Evolutionary conservation across 1,140 invertebrate species (phyloP), one percentile per base, ranked within the genome.

Genomic region (Cylas formicarius): DNA sequence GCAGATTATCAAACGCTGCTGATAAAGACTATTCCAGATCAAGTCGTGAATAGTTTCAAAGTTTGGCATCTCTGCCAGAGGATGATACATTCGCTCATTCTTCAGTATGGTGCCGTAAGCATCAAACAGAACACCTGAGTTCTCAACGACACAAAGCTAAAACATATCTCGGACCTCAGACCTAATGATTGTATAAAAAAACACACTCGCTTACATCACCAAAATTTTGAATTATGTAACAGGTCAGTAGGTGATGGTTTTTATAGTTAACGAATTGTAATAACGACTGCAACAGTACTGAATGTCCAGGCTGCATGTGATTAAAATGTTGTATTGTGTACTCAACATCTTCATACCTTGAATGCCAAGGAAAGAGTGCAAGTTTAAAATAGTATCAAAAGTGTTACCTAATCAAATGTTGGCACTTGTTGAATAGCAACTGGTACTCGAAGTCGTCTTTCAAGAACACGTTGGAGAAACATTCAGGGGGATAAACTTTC

Each of bases 391-490:
- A 22, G 33, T 8, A 21, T 19, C 19, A 10, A 26, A 35, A 42
- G 5, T 24, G 22, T 44, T 36, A 52, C 50, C 40, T 41, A 19
- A 53, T 53, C 6, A 44, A 13, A 11, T 46, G 32, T 24, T 44
- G 27, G 11, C 37, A 39, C 29, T 53, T 53, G 4, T 23, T 24
- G 21, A 53, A 28, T 26, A 53, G 22, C 27, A 45, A 16, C 7
- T 41, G 17, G 26, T 50, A 47, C n/a, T 53, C 47, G 41, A 53
- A 53, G 27, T 47, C 40, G 11, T 44, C 39, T n/a, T 43, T 29
- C 9, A 53, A 28, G 4, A 50, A 39, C 17, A 53, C 17, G 21
- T 50, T 50, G 10, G 38, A 50, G 31, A 50, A 53, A 34, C 39
- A 28, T 21, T 53, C 47, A 17, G 46, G 43, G 7, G 39, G 29